These are phyloP conservation scores for Rhopalosiphum padi DNA, from an alignment of 1,140 invertebrate species.

Conservation along the genomic window DNA sequence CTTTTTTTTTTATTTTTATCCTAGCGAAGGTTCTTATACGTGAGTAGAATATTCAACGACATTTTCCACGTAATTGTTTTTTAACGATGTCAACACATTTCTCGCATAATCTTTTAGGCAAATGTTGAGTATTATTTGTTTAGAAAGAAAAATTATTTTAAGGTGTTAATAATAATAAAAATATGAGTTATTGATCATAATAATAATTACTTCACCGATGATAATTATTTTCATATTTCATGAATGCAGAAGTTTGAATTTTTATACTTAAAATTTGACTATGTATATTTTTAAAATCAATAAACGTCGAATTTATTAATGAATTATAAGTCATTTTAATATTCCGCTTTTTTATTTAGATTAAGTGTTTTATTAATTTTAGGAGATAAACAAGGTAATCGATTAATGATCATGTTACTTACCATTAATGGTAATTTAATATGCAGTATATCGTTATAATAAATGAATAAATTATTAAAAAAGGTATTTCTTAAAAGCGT, in stretches of 20 bases:
- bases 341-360: background rate
- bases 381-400: background rate
- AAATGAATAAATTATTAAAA: too few relatives aligned
- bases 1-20: slow-evolving; percentile 36
- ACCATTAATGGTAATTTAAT: too few relatives aligned
- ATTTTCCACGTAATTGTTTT: slow-evolving; percentile 46
- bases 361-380: background rate
- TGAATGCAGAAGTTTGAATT: background rate
- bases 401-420: background rate
- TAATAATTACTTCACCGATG: background rate
- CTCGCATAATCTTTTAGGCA: background rate
- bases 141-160: background rate
- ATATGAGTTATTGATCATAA: background rate
- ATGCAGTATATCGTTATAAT: too few relatives aligned
- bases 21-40: background rate
- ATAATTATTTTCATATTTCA: background rate
- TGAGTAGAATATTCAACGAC: background rate
- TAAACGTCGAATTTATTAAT: background rate
- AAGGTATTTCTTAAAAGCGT: too few relatives aligned
- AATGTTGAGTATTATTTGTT: slow-evolving; percentile 1
- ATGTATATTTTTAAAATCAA: background rate
- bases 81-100: slow-evolving; percentile 32
- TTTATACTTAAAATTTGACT: background rate
- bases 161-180: background rate
- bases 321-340: background rate